These are phyloP conservation scores for Muntiacus muntjak DNA, from an alignment of 2,113 vertebrate species.

Conservation along the genomic window DNA sequence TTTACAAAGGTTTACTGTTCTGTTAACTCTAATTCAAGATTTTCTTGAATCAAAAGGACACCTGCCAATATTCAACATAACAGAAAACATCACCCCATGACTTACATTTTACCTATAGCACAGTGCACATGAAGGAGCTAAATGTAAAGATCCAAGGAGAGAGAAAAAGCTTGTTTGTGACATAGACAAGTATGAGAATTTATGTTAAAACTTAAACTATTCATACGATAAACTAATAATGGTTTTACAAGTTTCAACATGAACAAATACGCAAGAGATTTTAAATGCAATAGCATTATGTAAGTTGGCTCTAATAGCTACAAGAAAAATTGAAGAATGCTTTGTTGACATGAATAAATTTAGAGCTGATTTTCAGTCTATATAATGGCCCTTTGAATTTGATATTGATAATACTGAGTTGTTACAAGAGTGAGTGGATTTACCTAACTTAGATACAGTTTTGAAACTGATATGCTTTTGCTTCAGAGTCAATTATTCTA, in stretches of 20 bases:
- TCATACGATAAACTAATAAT: neutral
- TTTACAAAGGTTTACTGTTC: neutral
- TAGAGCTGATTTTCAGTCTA: neutral
- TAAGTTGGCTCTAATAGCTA: neutral
- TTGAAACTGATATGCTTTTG: neutral
- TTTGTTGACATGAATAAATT: neutral
- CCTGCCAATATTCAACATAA: neutral
- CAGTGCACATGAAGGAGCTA: neutral
- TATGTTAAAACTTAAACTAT: neutral
- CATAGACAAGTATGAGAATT: neutral
- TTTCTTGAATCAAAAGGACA: neutral
- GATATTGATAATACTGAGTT: neutral
- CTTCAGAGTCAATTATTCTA: neutral
- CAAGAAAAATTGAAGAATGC: neutral
- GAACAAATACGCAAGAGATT: neutral
- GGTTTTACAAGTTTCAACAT: neutral
- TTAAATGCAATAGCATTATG: neutral
- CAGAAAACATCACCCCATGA: neutral
- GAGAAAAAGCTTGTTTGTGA: neutral
- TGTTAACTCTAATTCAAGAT: neutral
- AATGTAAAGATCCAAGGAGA: neutral
- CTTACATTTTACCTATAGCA: neutral
- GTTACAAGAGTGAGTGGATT: neutral
- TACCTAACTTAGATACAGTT: neutral
- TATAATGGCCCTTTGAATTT: neutral